Evolutionary conservation across 2,888 invertebrate species (phyloP).

Genomic region (Dichetophora obliterata): DNA sequence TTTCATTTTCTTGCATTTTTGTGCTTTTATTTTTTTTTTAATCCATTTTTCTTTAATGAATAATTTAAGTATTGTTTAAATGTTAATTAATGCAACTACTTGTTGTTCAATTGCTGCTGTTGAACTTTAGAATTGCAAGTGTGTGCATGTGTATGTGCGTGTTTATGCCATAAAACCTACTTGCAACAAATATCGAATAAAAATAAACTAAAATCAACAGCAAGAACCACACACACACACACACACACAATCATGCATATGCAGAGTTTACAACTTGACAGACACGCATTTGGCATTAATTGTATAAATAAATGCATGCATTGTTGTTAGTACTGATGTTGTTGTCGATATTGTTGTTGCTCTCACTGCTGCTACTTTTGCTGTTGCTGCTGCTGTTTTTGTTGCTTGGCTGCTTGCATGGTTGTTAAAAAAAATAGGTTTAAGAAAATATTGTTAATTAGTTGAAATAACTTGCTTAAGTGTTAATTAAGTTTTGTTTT

Average conservation of each 20-base stretch:
- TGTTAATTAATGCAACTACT: constrained; percentile 67
- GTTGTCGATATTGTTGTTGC: constrained; percentile 28
- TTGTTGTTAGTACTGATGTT: constrained; percentile 42
- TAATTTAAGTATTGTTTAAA: constrained; percentile 68
- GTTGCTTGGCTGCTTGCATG: background rate
- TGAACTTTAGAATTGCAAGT: constrained; percentile 33
- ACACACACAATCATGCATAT: constrained; percentile 15
- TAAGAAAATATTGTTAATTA: constrained; percentile 55
- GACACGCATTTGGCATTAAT: constrained; percentile 66
- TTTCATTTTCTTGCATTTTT: constrained; percentile 33
- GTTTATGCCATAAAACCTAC: background rate
- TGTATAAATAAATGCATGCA: constrained; percentile 54
- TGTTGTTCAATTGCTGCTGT: constrained; percentile 41
- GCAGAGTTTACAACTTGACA: constrained; percentile 57
- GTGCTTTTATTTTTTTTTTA: constrained; percentile 34
- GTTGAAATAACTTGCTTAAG: constrained; percentile 57
- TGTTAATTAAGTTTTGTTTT: constrained; percentile 56
- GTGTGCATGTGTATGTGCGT: constrained; percentile 41
- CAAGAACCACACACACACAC: background rate
- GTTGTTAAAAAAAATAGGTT: constrained; percentile 40
- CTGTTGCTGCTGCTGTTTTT: background rate
- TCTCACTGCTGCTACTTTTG: constrained; percentile 43
- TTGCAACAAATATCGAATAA: constrained; percentile 23
- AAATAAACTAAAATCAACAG: constrained; percentile 20
- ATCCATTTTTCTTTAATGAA: constrained; percentile 53